These are phyloP conservation scores for Elysia chlorotica DNA, from an alignment of 1,140 invertebrate species.

Conservation along the genomic window DNA sequence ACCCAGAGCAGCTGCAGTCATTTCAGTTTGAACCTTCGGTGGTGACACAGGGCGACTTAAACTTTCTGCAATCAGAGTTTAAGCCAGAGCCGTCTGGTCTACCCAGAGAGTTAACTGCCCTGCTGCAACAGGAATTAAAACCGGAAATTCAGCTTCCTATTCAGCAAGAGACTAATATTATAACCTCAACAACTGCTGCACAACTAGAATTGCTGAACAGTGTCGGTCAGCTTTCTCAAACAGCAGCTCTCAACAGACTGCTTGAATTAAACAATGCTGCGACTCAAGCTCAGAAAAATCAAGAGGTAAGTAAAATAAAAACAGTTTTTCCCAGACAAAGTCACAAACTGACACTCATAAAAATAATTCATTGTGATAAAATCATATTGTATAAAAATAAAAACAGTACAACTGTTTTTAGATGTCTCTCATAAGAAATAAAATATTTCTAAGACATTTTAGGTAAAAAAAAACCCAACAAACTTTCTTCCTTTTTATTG, in stretches of 20 bases:
- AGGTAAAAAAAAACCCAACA: too few relatives aligned
- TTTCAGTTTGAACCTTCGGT: not conserved
- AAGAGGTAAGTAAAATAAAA: constrained; percentile 16
- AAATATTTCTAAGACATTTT: not conserved
- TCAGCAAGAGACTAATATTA: not conserved
- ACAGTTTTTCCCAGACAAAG: not conserved
- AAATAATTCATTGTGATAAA: not conserved
- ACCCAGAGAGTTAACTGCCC: too few relatives aligned
- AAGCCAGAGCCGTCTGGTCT: not conserved
- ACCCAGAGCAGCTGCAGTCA: not conserved
- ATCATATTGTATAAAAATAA: not conserved
- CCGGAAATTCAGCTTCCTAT: not conserved
- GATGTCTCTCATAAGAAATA: not conserved
- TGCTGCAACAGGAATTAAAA: constrained; percentile 10
- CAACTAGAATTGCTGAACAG: not conserved
- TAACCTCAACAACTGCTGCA: not conserved
- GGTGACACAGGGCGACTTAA: not conserved
- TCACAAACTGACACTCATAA: not conserved
- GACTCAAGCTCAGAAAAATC: constrained; percentile 15
- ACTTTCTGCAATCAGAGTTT: not conserved
- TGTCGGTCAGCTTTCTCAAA: not conserved
- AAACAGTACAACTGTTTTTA: not conserved
- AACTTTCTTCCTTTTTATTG: not conserved
- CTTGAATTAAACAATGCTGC: constrained; percentile 26
- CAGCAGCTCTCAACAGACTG: constrained; percentile 29